Percentiles rank a stretch among this genome's conserved stretches.
These are phyloP conservation scores for Otus sunia DNA, from an alignment of 2,113 vertebrate species.

Conservation along the genomic window DNA sequence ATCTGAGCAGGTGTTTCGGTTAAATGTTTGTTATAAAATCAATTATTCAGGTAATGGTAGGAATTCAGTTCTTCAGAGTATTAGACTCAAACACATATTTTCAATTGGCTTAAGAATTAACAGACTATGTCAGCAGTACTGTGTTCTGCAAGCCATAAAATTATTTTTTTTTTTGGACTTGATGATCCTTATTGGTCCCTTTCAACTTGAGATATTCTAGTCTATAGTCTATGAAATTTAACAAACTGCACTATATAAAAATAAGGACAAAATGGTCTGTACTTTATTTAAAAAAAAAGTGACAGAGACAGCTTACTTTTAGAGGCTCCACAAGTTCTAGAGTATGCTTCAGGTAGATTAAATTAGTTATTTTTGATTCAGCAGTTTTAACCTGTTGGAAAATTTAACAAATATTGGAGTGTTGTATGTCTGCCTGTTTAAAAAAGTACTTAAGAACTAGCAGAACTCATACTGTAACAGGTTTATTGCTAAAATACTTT, in stretches of 20 bases:
- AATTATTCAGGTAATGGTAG: background rate
- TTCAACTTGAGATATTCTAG: background rate
- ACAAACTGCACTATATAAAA: background rate
- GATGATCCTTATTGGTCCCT: rapidly evolving
- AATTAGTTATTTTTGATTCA: constrained; percentile 94
- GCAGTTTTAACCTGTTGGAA: constrained; percentile 85
- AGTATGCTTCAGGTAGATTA: constrained; percentile 94
- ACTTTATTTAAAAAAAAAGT: background rate
- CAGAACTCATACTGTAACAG: background rate
- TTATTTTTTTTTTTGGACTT: background rate
- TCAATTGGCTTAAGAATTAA: background rate
- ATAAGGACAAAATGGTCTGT: background rate
- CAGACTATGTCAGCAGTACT: background rate
- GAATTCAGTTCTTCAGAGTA: background rate
- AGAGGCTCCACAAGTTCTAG: constrained; percentile 89
- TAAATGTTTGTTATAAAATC: background rate
- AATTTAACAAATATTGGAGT: background rate
- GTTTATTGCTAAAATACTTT: background rate
- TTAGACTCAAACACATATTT: background rate
- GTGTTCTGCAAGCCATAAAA: background rate
- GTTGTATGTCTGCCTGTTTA: background rate
- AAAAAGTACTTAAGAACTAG: background rate
- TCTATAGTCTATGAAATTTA: background rate
- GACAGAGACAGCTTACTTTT: constrained; percentile 74
- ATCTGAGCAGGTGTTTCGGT: background rate